A percentile compares a stretch with the other conserved stretches of the same genome.
Evolutionary conservation across 2,797 vertebrate genomes (phyloP).

Genomic region (Acanthornis magna): DNA sequence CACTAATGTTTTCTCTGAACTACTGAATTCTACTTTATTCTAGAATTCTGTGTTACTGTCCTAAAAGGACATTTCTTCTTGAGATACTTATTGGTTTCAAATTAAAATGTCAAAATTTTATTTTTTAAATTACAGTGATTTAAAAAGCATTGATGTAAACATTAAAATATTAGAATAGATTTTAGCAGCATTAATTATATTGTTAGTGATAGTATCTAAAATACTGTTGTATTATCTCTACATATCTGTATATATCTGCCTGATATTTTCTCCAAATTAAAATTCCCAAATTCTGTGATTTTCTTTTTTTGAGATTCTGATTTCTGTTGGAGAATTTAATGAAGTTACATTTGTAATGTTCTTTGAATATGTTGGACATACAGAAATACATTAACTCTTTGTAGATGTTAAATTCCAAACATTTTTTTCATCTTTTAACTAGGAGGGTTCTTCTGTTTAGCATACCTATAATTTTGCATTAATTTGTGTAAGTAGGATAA

Average conservation of each 20-base stretch:
- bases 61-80: not conserved
- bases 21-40: not conserved
- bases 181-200: not conserved
- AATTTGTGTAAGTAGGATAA: not conserved
- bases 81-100: not conserved
- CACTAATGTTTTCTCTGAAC: not conserved
- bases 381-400: not conserved
- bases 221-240: not conserved
- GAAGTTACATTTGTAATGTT: not conserved
- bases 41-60: not conserved
- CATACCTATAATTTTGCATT: not conserved
- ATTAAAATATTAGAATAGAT: not conserved
- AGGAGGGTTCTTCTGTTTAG: not conserved
- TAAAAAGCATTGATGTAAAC: not conserved
- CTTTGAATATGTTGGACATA: not conserved
- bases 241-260: not conserved
- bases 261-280: not conserved
- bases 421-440: not conserved
- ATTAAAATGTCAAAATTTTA: not conserved
- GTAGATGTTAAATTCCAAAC: not conserved
- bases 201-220: not conserved
- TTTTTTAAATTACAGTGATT: not conserved
- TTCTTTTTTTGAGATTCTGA: not conserved
- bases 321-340: not conserved
- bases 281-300: not conserved